Evolutionary conservation across 2,888 invertebrate genomes (phyloP).

Genomic region (Cecidostiba fungosa): DNA sequence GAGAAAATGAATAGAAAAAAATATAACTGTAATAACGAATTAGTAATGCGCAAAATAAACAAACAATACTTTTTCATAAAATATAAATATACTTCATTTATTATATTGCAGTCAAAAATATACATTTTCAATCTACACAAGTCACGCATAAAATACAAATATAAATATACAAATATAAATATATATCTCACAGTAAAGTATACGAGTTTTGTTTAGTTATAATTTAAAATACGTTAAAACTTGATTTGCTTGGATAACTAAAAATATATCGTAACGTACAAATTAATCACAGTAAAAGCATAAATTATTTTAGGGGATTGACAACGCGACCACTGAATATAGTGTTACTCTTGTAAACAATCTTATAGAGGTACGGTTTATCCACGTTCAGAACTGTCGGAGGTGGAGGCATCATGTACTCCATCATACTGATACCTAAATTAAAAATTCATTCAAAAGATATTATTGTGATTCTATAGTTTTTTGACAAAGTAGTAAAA

Average conservation of each 20-base stretch:
- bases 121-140: too few species aligned
- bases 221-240: not conserved
- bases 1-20: not conserved
- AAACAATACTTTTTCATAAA: too few species aligned
- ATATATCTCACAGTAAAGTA: too few species aligned
- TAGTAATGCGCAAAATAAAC: too few species aligned
- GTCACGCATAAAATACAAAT: too few species aligned
- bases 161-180: too few species aligned
- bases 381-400: constrained; percentile 60
- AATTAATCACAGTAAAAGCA: not conserved
- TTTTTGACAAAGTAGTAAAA: not conserved
- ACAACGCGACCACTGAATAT: constrained; percentile 63
- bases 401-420: not conserved
- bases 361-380: constrained; percentile 73
- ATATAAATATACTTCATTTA: too few species aligned
- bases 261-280: not conserved
- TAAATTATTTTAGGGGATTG: constrained; percentile 40
- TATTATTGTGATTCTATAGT: not conserved
- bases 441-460: not conserved
- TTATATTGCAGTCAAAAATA: too few species aligned
- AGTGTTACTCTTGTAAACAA: constrained; percentile 65
- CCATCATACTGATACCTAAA: constrained; percentile 34
- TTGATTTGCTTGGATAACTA: constrained; percentile 14
- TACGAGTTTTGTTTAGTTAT: too few species aligned
- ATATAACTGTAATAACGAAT: too few species aligned